Base-by-base conservation (phyloP, 1,140 invertebrate species). In the Coptotermes formosanus region DNA sequence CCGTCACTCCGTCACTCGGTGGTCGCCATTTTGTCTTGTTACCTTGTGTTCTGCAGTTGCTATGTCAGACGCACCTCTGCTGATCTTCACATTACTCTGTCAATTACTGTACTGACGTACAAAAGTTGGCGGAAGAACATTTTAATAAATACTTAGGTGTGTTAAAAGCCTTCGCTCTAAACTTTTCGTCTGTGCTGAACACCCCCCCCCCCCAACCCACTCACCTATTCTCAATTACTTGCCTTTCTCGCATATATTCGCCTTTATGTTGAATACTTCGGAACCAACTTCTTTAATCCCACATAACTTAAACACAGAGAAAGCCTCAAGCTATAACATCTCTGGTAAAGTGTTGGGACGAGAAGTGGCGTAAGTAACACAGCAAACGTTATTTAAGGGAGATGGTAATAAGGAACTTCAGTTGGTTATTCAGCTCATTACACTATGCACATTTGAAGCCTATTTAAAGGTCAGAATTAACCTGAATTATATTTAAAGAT, bases 241-340 rank as follows among this genome's bases (percentile, higher is more conserved):
- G 82, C 43, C 32, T 83, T 83, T 83, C 43, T 44, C 82, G 1
- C 30, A 75, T 14, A 75, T 75, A 75, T 75, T 30, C 64, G 25
- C 64, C 64, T 75, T 75, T 75, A 75, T 75, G 64, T 75, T 75
- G 25, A 75, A 83, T 83, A 83, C 82, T 83, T 83, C 48, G 21
- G 14, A 64, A 64, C 75, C 25, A 85, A 64, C 75, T 85, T 85
- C 85, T 85, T 85, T 85, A 85, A 85, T 85, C 85, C 85, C 44
- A 64, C 85, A 85, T 85, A 85, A 82, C 85, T 85, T 48, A 75
- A 48, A 43, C 84, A n/a, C 30, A 59, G 38, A 85, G 85, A 48
- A 64, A 55, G 85, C 85, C 85, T 64, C 64, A 85, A 85, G 85
- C 30, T 30, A 85, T 85, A 85, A 85, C 85, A 75, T 75, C 64